phyloP scores from a whole-genome alignment of 2,113 vertebrate species.

The Gracilinanus agilis region DNA sequence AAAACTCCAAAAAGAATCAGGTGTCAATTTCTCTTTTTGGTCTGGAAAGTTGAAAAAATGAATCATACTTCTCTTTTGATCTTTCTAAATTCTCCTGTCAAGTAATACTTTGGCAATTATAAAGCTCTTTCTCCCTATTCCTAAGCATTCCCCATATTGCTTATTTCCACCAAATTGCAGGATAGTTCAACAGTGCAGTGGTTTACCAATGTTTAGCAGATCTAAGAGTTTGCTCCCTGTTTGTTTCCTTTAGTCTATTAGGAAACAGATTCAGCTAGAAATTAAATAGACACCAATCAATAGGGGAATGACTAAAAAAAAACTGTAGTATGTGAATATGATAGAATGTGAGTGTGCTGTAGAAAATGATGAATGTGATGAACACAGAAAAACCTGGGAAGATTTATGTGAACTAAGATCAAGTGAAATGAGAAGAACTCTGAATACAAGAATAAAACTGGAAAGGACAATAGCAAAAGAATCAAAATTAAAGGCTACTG shows the following conservation, averaged over 20 bases:
- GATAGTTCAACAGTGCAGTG: neutral
- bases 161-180: neutral
- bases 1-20: neutral
- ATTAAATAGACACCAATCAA: neutral
- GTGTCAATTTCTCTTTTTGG: neutral
- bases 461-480: neutral
- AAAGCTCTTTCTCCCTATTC: neutral
- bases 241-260: neutral
- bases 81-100: neutral
- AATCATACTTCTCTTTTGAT: neutral
- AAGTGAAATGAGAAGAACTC: neutral
- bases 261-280: neutral
- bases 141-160: neutral
- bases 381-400: neutral
- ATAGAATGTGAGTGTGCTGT: neutral
- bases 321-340: neutral
- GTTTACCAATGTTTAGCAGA: neutral
- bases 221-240: neutral
- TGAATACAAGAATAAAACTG: neutral
- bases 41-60: neutral
- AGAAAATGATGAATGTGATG: neutral
- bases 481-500: neutral
- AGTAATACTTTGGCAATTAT: neutral
- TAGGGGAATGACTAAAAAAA: neutral
- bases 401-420: neutral